A percentile compares a stretch with the other conserved stretches of the same genome.
Conservation (phyloP, 1,140 invertebrate genomes). For the Lysiphlebus fabarum region DNA sequence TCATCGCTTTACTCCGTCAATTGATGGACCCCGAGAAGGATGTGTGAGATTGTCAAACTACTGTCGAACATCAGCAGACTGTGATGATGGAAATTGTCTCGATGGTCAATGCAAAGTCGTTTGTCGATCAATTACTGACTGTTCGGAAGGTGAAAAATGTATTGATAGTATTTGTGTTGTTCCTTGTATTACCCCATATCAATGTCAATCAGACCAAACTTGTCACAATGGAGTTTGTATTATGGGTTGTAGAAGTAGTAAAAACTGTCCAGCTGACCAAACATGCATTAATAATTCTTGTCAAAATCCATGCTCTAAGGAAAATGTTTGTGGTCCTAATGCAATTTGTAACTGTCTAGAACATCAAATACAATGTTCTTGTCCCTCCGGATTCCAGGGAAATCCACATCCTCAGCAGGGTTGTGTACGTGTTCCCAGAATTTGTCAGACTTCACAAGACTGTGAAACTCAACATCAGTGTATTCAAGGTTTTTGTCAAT, state of each 20-base stretch:
- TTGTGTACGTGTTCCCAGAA: slow-evolving; percentile 71
- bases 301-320: slow-evolving; percentile 73
- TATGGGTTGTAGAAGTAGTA: slow-evolving; percentile 77
- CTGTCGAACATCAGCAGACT: slow-evolving; percentile 74
- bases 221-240: slow-evolving; percentile 75
- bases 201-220: slow-evolving; percentile 76
- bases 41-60: slow-evolving; percentile 67
- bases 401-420: slow-evolving; percentile 86
- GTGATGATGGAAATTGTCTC: slow-evolving; percentile 72
- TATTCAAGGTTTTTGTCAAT: slow-evolving; percentile 69
- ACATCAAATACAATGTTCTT: slow-evolving; percentile 71
- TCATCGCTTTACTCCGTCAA: slow-evolving; percentile 64
- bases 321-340: slow-evolving; percentile 79
- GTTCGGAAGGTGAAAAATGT: slow-evolving; percentile 76
- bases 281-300: slow-evolving; percentile 83
- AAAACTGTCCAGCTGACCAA: slow-evolving; percentile 71
- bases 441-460: slow-evolving; percentile 63
- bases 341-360: slow-evolving; percentile 72
- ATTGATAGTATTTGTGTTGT: slow-evolving; percentile 72
- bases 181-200: slow-evolving; percentile 73
- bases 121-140: slow-evolving; percentile 74
- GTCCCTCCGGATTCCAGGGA: slow-evolving; percentile 78
- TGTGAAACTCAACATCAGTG: slow-evolving; percentile 74
- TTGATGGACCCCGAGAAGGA: slow-evolving; percentile 62
- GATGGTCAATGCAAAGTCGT: slow-evolving; percentile 81